Evolutionary conservation across 2,888 invertebrate genomes (phyloP), one percentile per base, ranked within the genome.

Genomic region (Physocephala rufipes): DNA sequence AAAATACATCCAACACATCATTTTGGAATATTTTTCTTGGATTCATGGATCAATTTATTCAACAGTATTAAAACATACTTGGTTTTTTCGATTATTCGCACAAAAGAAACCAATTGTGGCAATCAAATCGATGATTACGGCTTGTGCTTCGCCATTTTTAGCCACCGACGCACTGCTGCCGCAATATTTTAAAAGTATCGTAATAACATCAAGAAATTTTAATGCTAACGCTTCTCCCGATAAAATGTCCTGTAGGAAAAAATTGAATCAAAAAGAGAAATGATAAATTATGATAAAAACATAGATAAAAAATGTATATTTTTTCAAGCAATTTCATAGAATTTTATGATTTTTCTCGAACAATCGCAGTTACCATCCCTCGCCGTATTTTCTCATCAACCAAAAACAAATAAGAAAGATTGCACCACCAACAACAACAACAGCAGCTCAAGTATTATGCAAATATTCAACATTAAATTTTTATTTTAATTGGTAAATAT

Each of bases 91-190:
- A 79, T 84, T 86, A 76, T 86, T 86, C 69, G 84, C 82, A 75
- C 84, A 83, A 68, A 86, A 84, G 81, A 86, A 86, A 72, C 86
- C 85, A 75, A 86, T 74, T 70, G 86, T 81, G 68, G 86, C 85
- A 78, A 86, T 83, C 79, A 86, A 79, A 79, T 86, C 86, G 70
- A 86, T 83, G 63, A 86, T 79, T 82, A 86, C 83, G 70, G 85
- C 82, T 71, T 83, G 82, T 43, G 82, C 82, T 78, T 86, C 86
- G 66, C 77, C 82, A 74, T 82, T 84, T 74, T 82, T 81, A 55
- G 76, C 74, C 67, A 78, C 80, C 24, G 79, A 76, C 16, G 79
- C 77, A 75, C 80, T 79, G 70, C 79, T 79, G 16, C 82, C 81
- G 67, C 83, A 83, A 75, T 82, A 82, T 73, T 82, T 82, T n/a